Evolutionary conservation across 2,113 vertebrate genomes (phyloP).

Genomic region (Dinomys branickii): DNA sequence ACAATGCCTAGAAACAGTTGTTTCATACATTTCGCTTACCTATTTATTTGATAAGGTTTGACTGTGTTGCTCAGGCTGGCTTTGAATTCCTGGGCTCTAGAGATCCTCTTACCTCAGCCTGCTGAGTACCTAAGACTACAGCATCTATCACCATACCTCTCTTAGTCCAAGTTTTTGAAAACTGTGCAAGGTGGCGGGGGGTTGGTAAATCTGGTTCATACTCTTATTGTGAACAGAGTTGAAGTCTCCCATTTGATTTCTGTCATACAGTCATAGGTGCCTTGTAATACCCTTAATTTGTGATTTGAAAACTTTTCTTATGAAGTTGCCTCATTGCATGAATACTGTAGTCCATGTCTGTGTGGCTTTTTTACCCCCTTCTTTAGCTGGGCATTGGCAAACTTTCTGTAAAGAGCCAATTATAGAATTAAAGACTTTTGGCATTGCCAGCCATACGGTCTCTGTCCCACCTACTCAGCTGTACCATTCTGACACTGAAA

Average conservation of each 20-base stretch:
- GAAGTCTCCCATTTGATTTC: neutral
- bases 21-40: neutral
- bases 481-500: neutral
- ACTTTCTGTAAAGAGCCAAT: neutral
- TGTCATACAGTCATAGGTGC: neutral
- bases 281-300: neutral
- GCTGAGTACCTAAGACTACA: neutral
- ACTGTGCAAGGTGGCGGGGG: neutral
- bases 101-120: neutral
- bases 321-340: neutral
- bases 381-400: neutral
- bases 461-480: neutral
- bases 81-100: neutral
- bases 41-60: neutral
- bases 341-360: neutral
- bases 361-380: neutral
- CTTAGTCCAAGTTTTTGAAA: neutral
- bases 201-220: neutral
- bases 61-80: neutral
- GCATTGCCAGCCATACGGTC: neutral
- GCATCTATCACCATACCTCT: neutral
- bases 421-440: neutral
- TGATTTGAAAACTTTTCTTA: slow-evolving; percentile 18
- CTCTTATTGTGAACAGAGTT: neutral
- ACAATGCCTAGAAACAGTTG: neutral